Conservation (phyloP, 2,113 vertebrate species). For the Hucho hucho region DNA sequence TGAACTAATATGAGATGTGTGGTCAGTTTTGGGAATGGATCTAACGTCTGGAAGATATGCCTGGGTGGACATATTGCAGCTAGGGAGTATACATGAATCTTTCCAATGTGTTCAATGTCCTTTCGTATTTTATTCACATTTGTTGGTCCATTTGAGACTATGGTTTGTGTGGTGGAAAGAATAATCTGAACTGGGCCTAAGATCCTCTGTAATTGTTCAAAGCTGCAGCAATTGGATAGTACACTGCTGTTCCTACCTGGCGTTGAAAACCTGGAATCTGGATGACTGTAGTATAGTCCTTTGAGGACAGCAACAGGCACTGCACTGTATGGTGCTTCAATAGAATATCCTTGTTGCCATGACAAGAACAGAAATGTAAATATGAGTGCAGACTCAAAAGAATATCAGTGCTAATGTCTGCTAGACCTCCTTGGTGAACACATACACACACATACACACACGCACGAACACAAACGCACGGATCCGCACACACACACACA, state of each 20-base stretch:
- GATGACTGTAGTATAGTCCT: not conserved
- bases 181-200: not conserved
- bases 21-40: not conserved
- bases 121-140: not conserved
- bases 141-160: not conserved
- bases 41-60: not conserved
- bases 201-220: not conserved
- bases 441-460: too few relatives aligned
- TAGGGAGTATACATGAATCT: not conserved
- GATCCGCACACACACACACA: too few relatives aligned
- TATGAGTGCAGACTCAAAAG: not conserved
- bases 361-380: not conserved
- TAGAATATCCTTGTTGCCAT: not conserved
- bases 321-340: not conserved
- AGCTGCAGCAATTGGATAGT: not conserved
- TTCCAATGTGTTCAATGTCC: not conserved
- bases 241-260: not conserved
- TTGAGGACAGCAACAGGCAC: not conserved
- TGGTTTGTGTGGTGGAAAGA: not conserved
- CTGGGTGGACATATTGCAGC: not conserved
- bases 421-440: not conserved
- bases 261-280: not conserved
- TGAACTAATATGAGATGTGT: not conserved
- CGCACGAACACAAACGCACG: too few relatives aligned
- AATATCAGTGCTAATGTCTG: not conserved